These are phyloP conservation scores for Dasyurus viverrinus DNA, from an alignment of 2,113 vertebrate species.

Conservation along the genomic window DNA sequence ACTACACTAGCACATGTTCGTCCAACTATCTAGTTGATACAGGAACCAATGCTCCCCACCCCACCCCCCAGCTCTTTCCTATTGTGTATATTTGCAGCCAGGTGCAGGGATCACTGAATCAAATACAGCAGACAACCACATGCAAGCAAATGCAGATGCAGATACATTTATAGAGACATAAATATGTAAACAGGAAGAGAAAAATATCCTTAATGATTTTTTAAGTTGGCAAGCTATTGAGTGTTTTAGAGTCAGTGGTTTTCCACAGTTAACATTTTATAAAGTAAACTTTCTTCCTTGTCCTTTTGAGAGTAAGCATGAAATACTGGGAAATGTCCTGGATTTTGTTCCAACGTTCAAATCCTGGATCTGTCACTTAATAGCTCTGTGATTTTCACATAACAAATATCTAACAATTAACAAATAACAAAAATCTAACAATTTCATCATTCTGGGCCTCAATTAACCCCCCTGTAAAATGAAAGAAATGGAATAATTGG, in stretches of 20 bases:
- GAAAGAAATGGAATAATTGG: neutral
- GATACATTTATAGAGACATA: conserved; percentile 42
- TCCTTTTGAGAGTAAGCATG: neutral
- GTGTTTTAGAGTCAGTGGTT: conserved; percentile 11
- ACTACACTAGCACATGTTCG: neutral
- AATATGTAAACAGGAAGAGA: conserved; percentile 49
- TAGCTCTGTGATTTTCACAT: neutral
- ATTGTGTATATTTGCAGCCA: neutral
- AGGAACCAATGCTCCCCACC: neutral
- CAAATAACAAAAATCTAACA: neutral
- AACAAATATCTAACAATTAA: no score
- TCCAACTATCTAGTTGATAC: neutral
- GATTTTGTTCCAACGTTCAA: neutral
- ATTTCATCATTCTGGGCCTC: neutral
- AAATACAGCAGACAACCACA: neutral
- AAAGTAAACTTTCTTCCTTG: conserved; percentile 19
- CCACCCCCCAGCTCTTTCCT: neutral
- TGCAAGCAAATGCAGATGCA: conserved; percentile 3
- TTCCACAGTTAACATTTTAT: conserved; percentile 26
- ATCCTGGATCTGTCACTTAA: neutral
- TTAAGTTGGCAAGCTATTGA: conserved; percentile 36
- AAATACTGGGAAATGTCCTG: neutral
- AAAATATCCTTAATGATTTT: conserved; percentile 36
- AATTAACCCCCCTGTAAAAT: neutral
- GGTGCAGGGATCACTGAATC: conserved; percentile 17